Base-by-base conservation (phyloP, 2,888 invertebrate genomes). In the Apomyelois bistriatella region DNA sequence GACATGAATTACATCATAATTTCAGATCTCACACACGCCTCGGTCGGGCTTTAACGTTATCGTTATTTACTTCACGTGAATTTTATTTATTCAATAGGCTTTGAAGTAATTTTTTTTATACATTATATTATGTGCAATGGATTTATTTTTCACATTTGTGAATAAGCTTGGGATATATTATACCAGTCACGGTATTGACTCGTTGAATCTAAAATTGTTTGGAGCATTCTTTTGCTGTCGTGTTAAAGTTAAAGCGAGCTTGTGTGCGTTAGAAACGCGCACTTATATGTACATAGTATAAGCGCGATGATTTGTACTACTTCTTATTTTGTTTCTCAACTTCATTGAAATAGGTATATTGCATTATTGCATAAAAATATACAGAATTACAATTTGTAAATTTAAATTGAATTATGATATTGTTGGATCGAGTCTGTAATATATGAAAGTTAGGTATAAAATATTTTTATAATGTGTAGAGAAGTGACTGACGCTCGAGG, bases 341-440 rank as follows among this genome's bases (percentile, higher is more conserved):
- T 67, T 66, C 68, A 58, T 70, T 61, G 62, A 68, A 66, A 62
- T 58, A 66, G 65, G 66, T 68, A 70, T 65, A 62, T 67, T 74
- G 68, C 67, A 70, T 71, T 70, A 71, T 64, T 66, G 70, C 74
- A 74, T 71, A 65, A 62, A 69, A 67, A 63, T 68, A 70, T 74
- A 66, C 77, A 83, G 72, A 81, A 78, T 82, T 82, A 81, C 79
- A 68, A 17, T 43, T 72, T 87, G 86, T 87, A 88, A 83, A 87
- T 81, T 82, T 70, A 69, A 81, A 80, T 79, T 78, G 74, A 82
- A 79, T 82, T 83, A 88, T 84, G 82, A 82, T 83, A 82, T 82
- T 87, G 86, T 87, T 87, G 84, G 76, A 78, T 76, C 70, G 71
- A 78, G 80, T 76, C 71, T 89, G 86, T 87, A 88, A 85, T 85